Base-by-base conservation (phyloP, 2,888 invertebrate genomes). In the Lasiommata megera region DNA sequence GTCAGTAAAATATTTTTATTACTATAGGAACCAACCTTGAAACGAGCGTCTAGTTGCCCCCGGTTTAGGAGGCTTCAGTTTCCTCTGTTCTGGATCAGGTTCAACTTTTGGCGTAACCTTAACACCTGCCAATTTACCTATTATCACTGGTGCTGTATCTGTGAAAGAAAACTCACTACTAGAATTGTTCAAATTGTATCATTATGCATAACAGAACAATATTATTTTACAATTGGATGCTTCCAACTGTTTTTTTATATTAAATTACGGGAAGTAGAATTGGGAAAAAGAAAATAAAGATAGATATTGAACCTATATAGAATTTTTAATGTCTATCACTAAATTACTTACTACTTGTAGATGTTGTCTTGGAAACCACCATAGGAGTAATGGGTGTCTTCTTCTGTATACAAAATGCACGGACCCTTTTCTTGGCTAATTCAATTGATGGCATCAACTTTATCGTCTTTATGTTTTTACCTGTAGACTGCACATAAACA, bases 341-440 rank as follows among this genome's bases (percentile, higher is more conserved):
- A 12, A 18, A 55, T 28, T 40, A 76, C 82, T 74, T 71, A 88
- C 87, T 77, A 63, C 79, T 79, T 54, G 74, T 67, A 1, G 68
- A 66, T 6, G 75, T 54, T 11, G 80, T 67, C 64, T 85, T 89
- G 0, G 79, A 67, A 1, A 80, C 62, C 0, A 73, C 34, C 0
- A 80, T 67, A 0, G 84, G 77, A 9, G 79, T 68, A 1, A 85
- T 63, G 0, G 87, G 76, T 0, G 78, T 65, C 62, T 89, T 91
- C 71, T 91, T 91, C 69, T 91, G 91, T 31, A 91, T 91, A 12
- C 88, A 90, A 67, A 91, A 91, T 7, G 91, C 91, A 63, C 89
- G 69, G 6, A 91, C 80, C 48, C 87, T 79, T 60, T 88, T 88
- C 67, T 90, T 90, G 0, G 89, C 91, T 74, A 83, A 81, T 60